Conservation (phyloP, 2,113 vertebrate genomes). For the Porphyrio hochstetteri region DNA sequence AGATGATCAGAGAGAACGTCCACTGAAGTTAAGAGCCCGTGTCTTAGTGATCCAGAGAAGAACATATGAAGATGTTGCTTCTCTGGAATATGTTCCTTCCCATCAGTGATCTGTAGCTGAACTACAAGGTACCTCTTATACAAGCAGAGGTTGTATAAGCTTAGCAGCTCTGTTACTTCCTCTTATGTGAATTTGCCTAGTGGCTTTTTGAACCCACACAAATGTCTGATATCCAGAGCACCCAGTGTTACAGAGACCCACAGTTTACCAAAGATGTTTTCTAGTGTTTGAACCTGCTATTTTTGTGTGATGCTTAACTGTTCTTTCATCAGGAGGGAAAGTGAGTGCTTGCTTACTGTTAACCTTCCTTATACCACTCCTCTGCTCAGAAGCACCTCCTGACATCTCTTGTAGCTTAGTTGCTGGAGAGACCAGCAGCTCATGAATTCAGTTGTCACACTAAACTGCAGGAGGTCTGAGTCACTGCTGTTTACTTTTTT, state of each 20-base stretch:
- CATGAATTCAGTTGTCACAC: neutral
- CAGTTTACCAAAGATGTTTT: neutral
- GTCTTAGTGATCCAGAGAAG: neutral
- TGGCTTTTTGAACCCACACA: neutral
- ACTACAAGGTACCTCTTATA: neutral
- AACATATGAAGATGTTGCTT: neutral
- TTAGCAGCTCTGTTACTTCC: neutral
- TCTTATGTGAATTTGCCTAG: neutral
- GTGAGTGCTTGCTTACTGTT: neutral
- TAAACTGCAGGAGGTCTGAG: neutral
- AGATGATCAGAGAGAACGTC: neutral
- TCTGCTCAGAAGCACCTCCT: neutral
- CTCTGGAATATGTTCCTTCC: neutral
- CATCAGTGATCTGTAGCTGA: neutral
- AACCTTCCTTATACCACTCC: neutral
- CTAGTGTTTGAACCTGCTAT: neutral
- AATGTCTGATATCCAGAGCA: neutral
- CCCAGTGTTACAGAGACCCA: neutral
- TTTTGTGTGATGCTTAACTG: neutral
- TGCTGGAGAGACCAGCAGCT: neutral
- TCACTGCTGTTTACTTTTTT: neutral
- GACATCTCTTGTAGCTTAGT: neutral
- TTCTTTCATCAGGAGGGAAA: neutral
- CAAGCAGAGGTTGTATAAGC: too few species aligned
- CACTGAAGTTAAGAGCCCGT: rapidly evolving